Evolutionary conservation across 2,797 vertebrate genomes (phyloP), one percentile per base, ranked within the genome.

Genomic region (Enteromius mattozi): DNA sequence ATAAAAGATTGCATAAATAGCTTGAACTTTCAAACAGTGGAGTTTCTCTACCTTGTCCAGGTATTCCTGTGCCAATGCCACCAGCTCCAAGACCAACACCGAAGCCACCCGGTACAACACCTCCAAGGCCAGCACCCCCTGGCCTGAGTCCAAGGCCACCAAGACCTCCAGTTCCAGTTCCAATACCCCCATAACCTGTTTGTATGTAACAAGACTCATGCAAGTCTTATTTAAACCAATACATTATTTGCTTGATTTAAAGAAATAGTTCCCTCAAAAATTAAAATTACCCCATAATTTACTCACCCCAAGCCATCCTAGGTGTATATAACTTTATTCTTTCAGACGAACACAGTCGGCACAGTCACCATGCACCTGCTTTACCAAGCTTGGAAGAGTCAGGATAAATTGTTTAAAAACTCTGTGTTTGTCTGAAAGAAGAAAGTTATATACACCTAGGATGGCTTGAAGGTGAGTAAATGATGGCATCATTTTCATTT

Each of bases 41-140:
- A 66, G 63, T 80, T 54, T 63, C 3, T 30, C 45, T 82, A 74
- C 85, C 75, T 65, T 81, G 85, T 21, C 74, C 79, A 76, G 76
- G 61, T 59, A 80, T 16, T 45, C 78, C 86, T 81, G 78, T 24
- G 19, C 86, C 86, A 47, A 35, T 69, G 19, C 81, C 86, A 13
- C 56, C 66, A 72, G 76, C 12, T 5, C 84, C 84, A 17, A 30
- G 35, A 76, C 85, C 72, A 56, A 66, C 33, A 45, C 85, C 82
- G 72, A 56, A 69, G 12, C 86, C 81, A 33, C 87, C 77, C 5
- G 45, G 70, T 51, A 80, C 80, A 75, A 80, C 35, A 45, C 72
- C 81, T 30, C 84, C 84, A 24, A 69, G 47, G 3, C 84, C 87
- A 84, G 77, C 5, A 51, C 86, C 80, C 17, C 63, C 86, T 71